phyloP scores from a whole-genome alignment of 2,888 invertebrate genomes.

The Drosophila rubida region DNA sequence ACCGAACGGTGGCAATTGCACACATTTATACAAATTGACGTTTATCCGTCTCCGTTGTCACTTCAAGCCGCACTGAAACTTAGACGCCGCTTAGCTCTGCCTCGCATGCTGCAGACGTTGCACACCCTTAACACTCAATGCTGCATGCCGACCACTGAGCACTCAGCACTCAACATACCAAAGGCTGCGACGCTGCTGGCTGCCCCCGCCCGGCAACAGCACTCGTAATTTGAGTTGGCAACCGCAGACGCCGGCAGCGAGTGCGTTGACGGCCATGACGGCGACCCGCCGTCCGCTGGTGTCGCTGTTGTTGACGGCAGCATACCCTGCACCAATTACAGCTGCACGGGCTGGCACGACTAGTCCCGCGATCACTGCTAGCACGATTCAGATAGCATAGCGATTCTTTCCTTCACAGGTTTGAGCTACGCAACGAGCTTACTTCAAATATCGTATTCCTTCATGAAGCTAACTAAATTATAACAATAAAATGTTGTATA shows the following conservation, averaged over 20 bases:
- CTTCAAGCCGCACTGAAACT: slow-evolving; percentile 46
- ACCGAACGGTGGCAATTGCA: slow-evolving; percentile 57
- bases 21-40: slow-evolving; percentile 72
- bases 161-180: neutral
- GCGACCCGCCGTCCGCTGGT: neutral
- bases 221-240: slow-evolving; percentile 49
- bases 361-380: neutral
- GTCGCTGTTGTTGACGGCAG: slow-evolving; percentile 23
- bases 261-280: slow-evolving; percentile 6
- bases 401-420: too few species aligned
- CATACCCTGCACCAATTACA: slow-evolving; percentile 20
- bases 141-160: neutral
- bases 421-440: too few species aligned
- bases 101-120: neutral
- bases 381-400: neutral
- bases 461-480: too few species aligned
- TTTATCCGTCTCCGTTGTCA: slow-evolving; percentile 63
- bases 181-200: neutral
- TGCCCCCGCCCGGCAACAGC: neutral
- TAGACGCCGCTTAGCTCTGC: slow-evolving; percentile 34
- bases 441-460: too few species aligned
- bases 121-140: neutral
- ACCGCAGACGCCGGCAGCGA: slow-evolving; percentile 40
- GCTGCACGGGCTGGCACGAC: neutral
- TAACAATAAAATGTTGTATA: too few species aligned